Evolutionary conservation across 2,797 vertebrate genomes (phyloP).

Genomic region (Arremon aurantiirostris): DNA sequence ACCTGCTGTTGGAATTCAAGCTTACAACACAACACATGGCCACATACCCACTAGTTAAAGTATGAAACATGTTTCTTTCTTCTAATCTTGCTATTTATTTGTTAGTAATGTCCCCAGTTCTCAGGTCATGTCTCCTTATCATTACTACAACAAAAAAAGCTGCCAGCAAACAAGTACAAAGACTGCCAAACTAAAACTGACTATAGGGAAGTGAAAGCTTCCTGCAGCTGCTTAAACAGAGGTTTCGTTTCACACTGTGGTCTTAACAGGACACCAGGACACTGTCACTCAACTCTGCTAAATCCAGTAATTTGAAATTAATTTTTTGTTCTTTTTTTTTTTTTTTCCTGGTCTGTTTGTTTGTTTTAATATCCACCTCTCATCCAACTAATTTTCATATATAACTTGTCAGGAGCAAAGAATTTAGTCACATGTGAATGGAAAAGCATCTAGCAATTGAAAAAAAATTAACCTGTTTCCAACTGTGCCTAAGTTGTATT

Average conservation of each 20-base stretch:
- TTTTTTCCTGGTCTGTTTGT: background rate
- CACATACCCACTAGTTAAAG: background rate
- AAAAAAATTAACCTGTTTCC: slow-evolving; percentile 58
- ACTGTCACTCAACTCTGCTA: background rate
- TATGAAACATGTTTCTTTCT: background rate
- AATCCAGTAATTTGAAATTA: background rate
- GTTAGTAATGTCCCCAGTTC: background rate
- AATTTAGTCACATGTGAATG: background rate
- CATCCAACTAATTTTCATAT: slow-evolving; percentile 15
- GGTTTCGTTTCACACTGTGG: background rate
- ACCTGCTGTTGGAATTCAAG: background rate
- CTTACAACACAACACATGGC: background rate
- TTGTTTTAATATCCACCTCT: background rate
- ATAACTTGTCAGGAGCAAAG: slow-evolving; percentile 3
- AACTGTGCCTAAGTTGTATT: background rate
- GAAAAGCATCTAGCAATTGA: slow-evolving; percentile 37
- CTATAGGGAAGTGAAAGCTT: background rate
- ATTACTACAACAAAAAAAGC: background rate
- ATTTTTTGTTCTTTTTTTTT: background rate
- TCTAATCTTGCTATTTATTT: background rate
- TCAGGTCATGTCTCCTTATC: background rate
- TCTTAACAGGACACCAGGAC: background rate
- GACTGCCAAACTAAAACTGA: background rate
- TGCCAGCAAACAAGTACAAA: slow-evolving; percentile 14
- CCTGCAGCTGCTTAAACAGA: background rate